phyloP scores from a whole-genome alignment of 2,113 vertebrate genomes.

The Cheilinus undulatus region DNA sequence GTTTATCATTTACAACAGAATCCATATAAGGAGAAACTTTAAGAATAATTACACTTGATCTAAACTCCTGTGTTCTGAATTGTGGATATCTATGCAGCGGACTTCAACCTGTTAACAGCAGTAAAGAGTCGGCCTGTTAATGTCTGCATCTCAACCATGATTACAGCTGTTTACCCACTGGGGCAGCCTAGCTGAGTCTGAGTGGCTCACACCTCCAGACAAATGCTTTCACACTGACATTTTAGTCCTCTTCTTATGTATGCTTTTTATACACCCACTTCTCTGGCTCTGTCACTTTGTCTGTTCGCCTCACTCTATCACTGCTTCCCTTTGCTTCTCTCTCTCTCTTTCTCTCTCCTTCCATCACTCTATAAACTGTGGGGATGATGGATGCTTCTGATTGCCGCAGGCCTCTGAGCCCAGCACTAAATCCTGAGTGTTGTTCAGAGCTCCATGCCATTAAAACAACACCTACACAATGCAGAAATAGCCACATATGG shows the following conservation, averaged over 20 bases:
- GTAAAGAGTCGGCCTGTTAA: slow-evolving; percentile 47
- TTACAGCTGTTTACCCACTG: slow-evolving; percentile 67
- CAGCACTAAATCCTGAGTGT: slow-evolving; percentile 44
- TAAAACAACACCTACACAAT: slow-evolving; percentile 65
- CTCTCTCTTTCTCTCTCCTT: slow-evolving; percentile 19
- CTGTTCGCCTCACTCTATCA: slow-evolving; percentile 48
- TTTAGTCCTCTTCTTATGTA: slow-evolving; percentile 64
- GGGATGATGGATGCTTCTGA: slow-evolving; percentile 67
- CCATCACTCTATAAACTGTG: slow-evolving; percentile 49
- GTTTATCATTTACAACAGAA: not conserved
- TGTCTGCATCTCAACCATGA: slow-evolving; percentile 54
- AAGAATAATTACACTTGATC: not conserved
- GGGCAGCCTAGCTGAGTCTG: slow-evolving; percentile 39
- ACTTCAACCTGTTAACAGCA: slow-evolving; percentile 47
- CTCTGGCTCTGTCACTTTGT: slow-evolving; percentile 54
- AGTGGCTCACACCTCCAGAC: slow-evolving; percentile 72
- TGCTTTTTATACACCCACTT: slow-evolving; percentile 71
- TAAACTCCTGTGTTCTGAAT: slow-evolving; percentile 22
- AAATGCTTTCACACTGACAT: slow-evolving; percentile 66
- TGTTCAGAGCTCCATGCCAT: slow-evolving; percentile 36
- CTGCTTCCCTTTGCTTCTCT: slow-evolving; percentile 39
- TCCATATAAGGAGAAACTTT: not conserved
- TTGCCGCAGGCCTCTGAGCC: slow-evolving; percentile 57
- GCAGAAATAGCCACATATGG: slow-evolving; percentile 43
- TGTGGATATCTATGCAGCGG: slow-evolving; percentile 34